A percentile compares a stretch with the other conserved stretches of the same genome.
Conservation (phyloP, 2,797 vertebrate species). For the Naso thynnoides region DNA sequence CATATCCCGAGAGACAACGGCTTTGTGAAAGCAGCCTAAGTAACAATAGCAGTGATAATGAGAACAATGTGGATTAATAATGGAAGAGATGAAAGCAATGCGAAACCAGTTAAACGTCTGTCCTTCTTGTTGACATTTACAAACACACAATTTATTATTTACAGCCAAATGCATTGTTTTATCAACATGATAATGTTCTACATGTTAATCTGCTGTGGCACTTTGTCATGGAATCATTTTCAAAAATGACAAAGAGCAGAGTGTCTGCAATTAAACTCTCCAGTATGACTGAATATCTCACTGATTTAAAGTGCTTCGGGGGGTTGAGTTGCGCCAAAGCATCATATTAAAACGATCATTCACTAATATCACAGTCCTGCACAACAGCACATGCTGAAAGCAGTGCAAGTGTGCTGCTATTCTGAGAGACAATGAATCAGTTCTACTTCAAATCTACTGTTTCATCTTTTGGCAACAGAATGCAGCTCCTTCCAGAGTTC, state of each 20-base stretch:
- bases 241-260: constrained; percentile 29
- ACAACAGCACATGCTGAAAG: not conserved
- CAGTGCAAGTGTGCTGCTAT: not conserved
- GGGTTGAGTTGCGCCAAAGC: not conserved
- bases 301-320: constrained; percentile 3
- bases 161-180: constrained; percentile 47
- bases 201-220: constrained; percentile 32
- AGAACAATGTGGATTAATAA: constrained; percentile 73
- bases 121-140: constrained; percentile 47
- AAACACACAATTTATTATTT: constrained; percentile 59
- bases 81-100: constrained; percentile 52
- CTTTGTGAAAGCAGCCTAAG: constrained; percentile 48
- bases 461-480: constrained; percentile 17
- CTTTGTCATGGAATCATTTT: constrained; percentile 19
- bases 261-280: constrained; percentile 31
- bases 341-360: constrained; percentile 35
- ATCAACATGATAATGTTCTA: constrained; percentile 34
- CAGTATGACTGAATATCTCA: constrained; percentile 21
- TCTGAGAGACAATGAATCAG: constrained; percentile 5
- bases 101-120: constrained; percentile 48
- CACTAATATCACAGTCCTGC: not conserved
- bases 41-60: constrained; percentile 69
- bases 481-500: not conserved
- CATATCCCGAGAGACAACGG: constrained; percentile 57
- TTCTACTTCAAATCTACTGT: not conserved